Evolutionary conservation across 1,140 invertebrate species (phyloP).

Genomic region (Polypedilum vanderplanki): DNA sequence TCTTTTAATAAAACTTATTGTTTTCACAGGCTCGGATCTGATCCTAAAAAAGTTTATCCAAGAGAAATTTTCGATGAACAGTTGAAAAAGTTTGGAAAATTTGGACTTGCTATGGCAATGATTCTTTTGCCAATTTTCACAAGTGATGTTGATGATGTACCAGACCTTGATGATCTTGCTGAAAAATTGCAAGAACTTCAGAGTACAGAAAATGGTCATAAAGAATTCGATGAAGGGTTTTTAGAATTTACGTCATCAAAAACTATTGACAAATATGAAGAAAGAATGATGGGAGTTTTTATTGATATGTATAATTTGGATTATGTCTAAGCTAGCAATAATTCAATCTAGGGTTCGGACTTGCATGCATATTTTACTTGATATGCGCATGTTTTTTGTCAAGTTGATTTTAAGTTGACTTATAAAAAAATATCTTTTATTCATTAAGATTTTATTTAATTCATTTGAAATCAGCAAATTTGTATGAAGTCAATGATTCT

Average conservation of each 20-base stretch:
- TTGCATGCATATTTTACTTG: too few relatives aligned
- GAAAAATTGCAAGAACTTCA: slow-evolving; percentile 33
- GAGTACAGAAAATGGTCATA: background rate
- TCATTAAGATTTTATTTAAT: too few relatives aligned
- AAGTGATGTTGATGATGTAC: slow-evolving; percentile 36
- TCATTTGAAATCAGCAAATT: too few relatives aligned
- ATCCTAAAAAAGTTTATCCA: background rate
- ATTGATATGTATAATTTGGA: background rate
- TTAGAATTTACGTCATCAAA: background rate
- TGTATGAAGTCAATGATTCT: too few relatives aligned
- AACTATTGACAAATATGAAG: background rate
- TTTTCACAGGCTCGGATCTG: slow-evolving; percentile 35
- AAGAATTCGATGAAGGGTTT: background rate
- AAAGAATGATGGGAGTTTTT: background rate
- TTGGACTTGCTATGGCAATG: slow-evolving; percentile 41
- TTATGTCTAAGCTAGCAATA: background rate
- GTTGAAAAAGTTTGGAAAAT: slow-evolving; percentile 34
- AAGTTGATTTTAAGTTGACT: too few relatives aligned
- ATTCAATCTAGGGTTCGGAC: too few relatives aligned
- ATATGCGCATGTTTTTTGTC: too few relatives aligned
- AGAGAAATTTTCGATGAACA: slow-evolving; percentile 33
- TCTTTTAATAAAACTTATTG: background rate
- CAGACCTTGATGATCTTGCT: slow-evolving; percentile 31
- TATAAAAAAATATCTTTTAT: too few relatives aligned
- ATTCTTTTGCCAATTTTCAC: slow-evolving; percentile 41